These are phyloP conservation scores for Lanistes nyassanus DNA, from an alignment of 1,140 invertebrate genomes.

Conservation along the genomic window DNA sequence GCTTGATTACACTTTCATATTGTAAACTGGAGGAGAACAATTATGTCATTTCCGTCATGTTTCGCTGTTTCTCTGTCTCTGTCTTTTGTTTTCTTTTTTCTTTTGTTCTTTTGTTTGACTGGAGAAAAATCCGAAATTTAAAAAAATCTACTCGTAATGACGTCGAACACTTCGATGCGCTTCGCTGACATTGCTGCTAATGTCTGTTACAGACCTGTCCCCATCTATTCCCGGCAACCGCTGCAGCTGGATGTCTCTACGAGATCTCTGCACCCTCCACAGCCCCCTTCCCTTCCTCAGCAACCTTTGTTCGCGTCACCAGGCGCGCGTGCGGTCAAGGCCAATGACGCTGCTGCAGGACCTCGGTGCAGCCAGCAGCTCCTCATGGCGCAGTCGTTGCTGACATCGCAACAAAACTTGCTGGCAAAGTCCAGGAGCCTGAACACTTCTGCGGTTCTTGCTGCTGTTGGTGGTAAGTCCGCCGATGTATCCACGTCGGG, in stretches of 20 bases:
- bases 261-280: neutral
- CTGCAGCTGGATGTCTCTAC: constrained; percentile 1
- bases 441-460: neutral
- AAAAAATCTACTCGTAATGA: neutral
- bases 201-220: constrained; percentile 11
- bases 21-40: too few relatives aligned
- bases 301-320: neutral
- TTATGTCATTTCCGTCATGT: too few relatives aligned
- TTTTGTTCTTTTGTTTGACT: neutral
- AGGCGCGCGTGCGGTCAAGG: neutral
- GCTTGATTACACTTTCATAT: too few relatives aligned
- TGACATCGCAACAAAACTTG: neutral
- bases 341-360: too few relatives aligned
- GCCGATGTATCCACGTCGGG: neutral
- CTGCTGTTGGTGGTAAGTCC: neutral
- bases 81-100: constrained; percentile 1
- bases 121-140: neutral
- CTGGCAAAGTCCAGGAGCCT: neutral
- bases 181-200: neutral
- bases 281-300: neutral
- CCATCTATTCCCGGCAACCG: constrained; percentile 10
- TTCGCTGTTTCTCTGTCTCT: constrained; percentile 13
- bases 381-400: neutral
- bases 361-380: neutral
- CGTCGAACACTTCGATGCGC: neutral